Base-by-base conservation (phyloP, 2,797 vertebrate genomes). In the Pseudochirops corinnae region DNA sequence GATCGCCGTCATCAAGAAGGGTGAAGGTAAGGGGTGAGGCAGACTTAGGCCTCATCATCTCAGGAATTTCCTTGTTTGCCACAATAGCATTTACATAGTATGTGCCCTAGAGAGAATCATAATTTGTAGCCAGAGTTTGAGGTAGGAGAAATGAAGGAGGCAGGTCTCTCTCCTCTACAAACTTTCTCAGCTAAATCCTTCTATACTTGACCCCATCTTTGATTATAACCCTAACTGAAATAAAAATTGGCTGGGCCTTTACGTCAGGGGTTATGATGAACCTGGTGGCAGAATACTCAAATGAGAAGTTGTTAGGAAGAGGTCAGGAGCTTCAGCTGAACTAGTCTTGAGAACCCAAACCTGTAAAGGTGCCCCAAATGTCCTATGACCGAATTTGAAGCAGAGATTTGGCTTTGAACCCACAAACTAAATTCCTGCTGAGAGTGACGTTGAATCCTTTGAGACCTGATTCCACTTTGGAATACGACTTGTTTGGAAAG, bases 1-100 rank as follows among this genome's bases (percentile, higher is more conserved):
- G 0, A 87, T 87, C 11, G 10, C 74, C 74, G 1, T 87, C 39
- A 87, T 87, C 4, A 87, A 87, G 39, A 11, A 26, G 9, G 39
- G 39, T 0, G 74, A 87, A 4, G 21, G 21, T 26, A 3, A 87
- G 0, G 3, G 74, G 21, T 50, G 74, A 1, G 21, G 50, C 0
- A 10, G 39, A 3, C 9, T 50, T 46, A 87, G 21, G 21, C 9
- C 31, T 26, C 39, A 39, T 74, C 16, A 28, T 21, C 9, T 50
- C 24, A 28, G 39, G 21, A 46, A 50, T 0, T 50, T 87, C 39
- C 39, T 26, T 50, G n/a, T 50, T 7, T 87, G 16, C 39, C 39
- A 87, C 39, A 87, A 87, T 10, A 87, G 74, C 74, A 46, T 87
- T 46, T 87, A 87, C 5, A 26, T 87, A 1, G 24, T 26, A 87